These are phyloP conservation scores for Xiphophorus maculatus DNA, from an alignment of 2,113 vertebrate genomes.

Conservation along the genomic window DNA sequence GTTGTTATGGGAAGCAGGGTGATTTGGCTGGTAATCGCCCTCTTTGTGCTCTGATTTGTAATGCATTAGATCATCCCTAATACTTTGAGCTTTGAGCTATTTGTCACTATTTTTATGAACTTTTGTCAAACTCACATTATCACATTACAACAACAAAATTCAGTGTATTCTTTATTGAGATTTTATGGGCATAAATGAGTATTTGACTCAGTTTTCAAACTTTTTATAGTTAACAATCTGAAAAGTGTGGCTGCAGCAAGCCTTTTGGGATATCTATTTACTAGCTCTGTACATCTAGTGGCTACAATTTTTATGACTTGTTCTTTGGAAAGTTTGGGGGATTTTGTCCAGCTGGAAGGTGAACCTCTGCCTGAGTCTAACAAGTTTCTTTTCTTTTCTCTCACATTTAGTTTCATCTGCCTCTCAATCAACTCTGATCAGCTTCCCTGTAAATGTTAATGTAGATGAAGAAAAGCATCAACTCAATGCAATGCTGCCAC, in stretches of 20 bases:
- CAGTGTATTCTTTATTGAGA: too few species aligned
- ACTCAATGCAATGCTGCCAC: too few species aligned
- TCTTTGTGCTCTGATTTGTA: conserved; percentile 37
- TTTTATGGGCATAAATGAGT: too few species aligned
- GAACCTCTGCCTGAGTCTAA: neutral
- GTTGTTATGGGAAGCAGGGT: conserved; percentile 46
- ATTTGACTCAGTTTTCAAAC: too few species aligned
- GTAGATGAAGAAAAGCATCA: too few species aligned
- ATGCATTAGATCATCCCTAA: conserved; percentile 37
- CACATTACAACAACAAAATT: neutral
- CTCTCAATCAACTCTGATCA: neutral
- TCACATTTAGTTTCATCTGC: neutral
- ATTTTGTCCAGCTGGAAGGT: too few species aligned
- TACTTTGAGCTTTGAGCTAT: conserved; percentile 9
- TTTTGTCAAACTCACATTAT: too few species aligned
- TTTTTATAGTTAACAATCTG: too few species aligned
- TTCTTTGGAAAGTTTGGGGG: neutral
- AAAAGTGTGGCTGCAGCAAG: neutral
- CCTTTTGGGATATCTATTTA: neutral
- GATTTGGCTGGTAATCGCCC: conserved; percentile 18
- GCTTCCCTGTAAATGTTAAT: neutral
- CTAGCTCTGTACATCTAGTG: neutral
- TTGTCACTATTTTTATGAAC: neutral
- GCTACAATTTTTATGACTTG: neutral
- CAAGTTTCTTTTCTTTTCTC: neutral